Conservation (phyloP, 1,140 invertebrate species). For the Chionoecetes opilio region DNA sequence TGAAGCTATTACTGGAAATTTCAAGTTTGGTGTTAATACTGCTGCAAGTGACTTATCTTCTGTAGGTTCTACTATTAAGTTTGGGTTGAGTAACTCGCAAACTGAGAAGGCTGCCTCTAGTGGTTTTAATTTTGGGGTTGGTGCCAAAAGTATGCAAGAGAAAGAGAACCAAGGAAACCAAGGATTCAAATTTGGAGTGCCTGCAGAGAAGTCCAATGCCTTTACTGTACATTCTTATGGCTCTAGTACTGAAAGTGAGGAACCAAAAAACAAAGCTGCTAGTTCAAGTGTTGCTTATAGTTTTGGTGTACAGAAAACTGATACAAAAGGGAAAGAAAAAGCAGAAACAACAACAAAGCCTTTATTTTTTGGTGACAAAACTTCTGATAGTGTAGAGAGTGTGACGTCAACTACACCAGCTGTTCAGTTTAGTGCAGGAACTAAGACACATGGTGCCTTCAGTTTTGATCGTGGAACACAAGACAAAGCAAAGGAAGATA, state of each 20-base stretch:
- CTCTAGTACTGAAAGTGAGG: slow-evolving; percentile 60
- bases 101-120: slow-evolving; percentile 52
- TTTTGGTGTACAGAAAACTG: slow-evolving; percentile 63
- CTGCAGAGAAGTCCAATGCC: slow-evolving; percentile 65
- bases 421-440: slow-evolving; percentile 58
- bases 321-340: slow-evolving; percentile 43
- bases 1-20: slow-evolving; percentile 78
- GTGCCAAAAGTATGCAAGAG: slow-evolving; percentile 73
- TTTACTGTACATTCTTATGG: slow-evolving; percentile 55
- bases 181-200: slow-evolving; percentile 74
- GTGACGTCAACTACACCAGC: slow-evolving; percentile 42
- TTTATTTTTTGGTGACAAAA: slow-evolving; percentile 32
- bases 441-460: slow-evolving; percentile 54
- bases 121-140: slow-evolving; percentile 73
- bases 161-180: slow-evolving; percentile 57
- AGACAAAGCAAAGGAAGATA: slow-evolving; percentile 45
- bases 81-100: slow-evolving; percentile 72
- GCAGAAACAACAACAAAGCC: not conserved
- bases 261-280: slow-evolving; percentile 63
- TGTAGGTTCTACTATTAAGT: slow-evolving; percentile 75
- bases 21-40: slow-evolving; percentile 77
- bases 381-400: slow-evolving; percentile 42
- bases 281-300: slow-evolving; percentile 67
- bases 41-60: slow-evolving; percentile 66
- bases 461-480: slow-evolving; percentile 60